A percentile compares a stretch with the other conserved stretches of the same genome.
These are phyloP conservation scores for Brachionus paranguensis DNA, from an alignment of 1,140 invertebrate species.

Conservation along the genomic window DNA sequence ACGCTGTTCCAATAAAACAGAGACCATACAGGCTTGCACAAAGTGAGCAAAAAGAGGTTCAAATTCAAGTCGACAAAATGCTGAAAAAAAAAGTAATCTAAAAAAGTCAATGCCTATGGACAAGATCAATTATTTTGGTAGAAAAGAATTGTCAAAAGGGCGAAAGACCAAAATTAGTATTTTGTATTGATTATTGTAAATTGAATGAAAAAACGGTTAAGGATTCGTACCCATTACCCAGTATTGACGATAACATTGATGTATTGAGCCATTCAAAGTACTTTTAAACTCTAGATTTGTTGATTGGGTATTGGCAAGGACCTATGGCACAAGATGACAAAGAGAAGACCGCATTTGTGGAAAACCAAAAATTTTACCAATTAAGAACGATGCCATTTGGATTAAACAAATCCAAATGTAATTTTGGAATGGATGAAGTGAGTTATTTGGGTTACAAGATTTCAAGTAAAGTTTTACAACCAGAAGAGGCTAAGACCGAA, in stretches of 20 bases:
- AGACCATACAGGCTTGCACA: background rate
- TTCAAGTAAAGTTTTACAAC: conserved; percentile 41
- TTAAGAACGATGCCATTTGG: conserved; percentile 55
- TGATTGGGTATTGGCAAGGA: background rate
- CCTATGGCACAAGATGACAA: background rate
- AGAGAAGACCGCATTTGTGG: conserved; percentile 27
- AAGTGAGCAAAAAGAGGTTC: background rate
- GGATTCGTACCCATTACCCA: background rate
- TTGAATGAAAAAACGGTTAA: background rate
- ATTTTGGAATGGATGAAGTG: conserved; percentile 26
- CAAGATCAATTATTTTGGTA: background rate
- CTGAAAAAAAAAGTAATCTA: background rate
- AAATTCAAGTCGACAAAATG: background rate
- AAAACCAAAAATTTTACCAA: conserved; percentile 43
- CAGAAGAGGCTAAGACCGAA: conserved; percentile 40
- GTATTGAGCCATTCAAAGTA: background rate
- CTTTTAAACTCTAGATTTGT: background rate
- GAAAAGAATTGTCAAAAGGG: background rate
- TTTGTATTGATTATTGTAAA: conserved; percentile 1
- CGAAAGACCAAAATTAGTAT: background rate
- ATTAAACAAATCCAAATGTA: conserved; percentile 45
- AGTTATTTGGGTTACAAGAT: conserved; percentile 43
- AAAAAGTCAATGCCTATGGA: background rate
- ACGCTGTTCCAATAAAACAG: conserved; percentile 1
- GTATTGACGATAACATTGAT: background rate